Evolutionary conservation across 1,140 invertebrate species (phyloP).

Genomic region (Drosophila gunungcola): DNA sequence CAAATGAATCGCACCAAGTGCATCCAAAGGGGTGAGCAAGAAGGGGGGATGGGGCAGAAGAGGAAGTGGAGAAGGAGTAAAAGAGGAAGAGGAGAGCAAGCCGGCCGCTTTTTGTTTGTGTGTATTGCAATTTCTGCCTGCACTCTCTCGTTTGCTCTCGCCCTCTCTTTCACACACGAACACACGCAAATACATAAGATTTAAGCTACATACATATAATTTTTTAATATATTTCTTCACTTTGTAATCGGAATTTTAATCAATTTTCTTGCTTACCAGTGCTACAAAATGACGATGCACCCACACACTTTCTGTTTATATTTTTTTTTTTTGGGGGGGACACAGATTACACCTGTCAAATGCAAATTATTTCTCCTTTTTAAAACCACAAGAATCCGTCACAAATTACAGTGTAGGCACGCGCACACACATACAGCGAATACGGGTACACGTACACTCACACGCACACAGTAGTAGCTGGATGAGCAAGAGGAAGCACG

Average conservation of each 20-base stretch:
- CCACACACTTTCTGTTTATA: neutral
- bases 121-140: slow-evolving; percentile 78
- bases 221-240: slow-evolving; percentile 40
- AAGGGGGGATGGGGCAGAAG: slow-evolving; percentile 18
- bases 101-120: slow-evolving; percentile 76
- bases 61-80: slow-evolving; percentile 6
- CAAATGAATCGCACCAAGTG: slow-evolving; percentile 83
- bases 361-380: slow-evolving; percentile 17
- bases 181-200: slow-evolving; percentile 11
- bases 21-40: slow-evolving; percentile 46
- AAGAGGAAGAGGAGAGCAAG: slow-evolving; percentile 38
- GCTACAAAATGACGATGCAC: slow-evolving; percentile 37
- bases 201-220: slow-evolving; percentile 14
- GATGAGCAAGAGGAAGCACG: slow-evolving; percentile 3
- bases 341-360: slow-evolving; percentile 60
- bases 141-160: slow-evolving; percentile 28
- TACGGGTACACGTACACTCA: neutral
- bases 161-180: slow-evolving; percentile 17
- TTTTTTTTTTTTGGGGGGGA: neutral
- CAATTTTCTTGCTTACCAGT: slow-evolving; percentile 67
- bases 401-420: slow-evolving; percentile 14
- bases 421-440: slow-evolving; percentile 13
- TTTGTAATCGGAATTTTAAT: slow-evolving; percentile 58
- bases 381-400: slow-evolving; percentile 5
- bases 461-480: slow-evolving; percentile 10